A percentile compares a stretch with the other conserved stretches of the same genome.
phyloP scores from a whole-genome alignment of 2,797 vertebrate species.

The Champsocephalus esox region DNA sequence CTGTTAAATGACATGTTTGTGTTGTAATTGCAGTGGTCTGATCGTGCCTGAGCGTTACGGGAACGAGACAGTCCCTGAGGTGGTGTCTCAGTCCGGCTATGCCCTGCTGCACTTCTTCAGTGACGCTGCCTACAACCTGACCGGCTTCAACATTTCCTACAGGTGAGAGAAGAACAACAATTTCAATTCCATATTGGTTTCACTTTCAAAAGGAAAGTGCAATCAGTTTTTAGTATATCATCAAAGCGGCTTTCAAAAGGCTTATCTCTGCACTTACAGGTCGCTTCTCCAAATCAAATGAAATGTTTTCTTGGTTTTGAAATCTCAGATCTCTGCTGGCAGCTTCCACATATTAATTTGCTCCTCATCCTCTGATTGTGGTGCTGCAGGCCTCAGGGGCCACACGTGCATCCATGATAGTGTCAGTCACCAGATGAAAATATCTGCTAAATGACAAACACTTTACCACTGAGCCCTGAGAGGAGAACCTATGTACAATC shows the following conservation, averaged over 20 bases:
- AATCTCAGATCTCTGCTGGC: neutral
- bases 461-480: neutral
- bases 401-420: neutral
- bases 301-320: conserved; percentile 3
- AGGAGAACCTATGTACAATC: conserved; percentile 1
- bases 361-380: neutral
- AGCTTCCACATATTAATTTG: neutral
- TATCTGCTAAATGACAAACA: conserved; percentile 2
- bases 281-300: neutral
- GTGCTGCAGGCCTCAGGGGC: conserved; percentile 14
- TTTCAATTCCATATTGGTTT: neutral
- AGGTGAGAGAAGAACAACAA: conserved; percentile 81
- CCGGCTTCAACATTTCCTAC: conserved; percentile 98
- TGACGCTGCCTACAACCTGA: conserved; percentile 97
- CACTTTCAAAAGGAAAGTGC: neutral
- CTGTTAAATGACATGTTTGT: neutral
- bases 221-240: neutral
- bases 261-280: neutral
- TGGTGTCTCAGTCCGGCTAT: conserved; percentile 92
- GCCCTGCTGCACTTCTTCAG: conserved; percentile 98
- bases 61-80: conserved; percentile 94
- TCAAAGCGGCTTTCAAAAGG: neutral
- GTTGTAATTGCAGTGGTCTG: conserved; percentile 85
- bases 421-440: conserved; percentile 20
- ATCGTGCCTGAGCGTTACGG: conserved; percentile 94